phyloP scores from a whole-genome alignment of 2,113 vertebrate species.

The Aldabrachelys gigantea region DNA sequence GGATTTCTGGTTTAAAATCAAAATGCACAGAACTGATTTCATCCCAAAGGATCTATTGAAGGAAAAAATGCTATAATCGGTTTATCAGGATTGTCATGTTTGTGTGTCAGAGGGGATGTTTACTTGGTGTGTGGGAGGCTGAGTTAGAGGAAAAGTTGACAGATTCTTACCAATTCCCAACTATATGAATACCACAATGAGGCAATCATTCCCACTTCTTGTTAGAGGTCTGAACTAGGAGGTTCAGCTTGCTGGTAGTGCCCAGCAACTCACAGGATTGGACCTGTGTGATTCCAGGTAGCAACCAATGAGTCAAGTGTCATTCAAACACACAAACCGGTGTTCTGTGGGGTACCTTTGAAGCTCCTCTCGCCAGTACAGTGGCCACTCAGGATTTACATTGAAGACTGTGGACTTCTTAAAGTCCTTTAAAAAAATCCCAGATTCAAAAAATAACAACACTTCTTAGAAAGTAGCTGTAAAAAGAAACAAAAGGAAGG shows the following conservation, averaged over 20 bases:
- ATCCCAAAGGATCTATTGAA: neutral
- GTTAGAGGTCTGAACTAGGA: neutral
- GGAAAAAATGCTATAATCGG: neutral
- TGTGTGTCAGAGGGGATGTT: neutral
- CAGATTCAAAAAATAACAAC: neutral
- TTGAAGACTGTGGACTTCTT: neutral
- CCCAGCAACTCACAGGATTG: neutral
- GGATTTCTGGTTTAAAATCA: neutral
- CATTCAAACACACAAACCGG: neutral
- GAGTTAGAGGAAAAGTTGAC: neutral
- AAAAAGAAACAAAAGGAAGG: rapidly evolving
- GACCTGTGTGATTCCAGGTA: neutral
- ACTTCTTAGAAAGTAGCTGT: neutral
- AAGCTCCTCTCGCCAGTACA: neutral
- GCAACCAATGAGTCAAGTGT: neutral
- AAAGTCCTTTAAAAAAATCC: neutral
- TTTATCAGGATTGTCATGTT: neutral
- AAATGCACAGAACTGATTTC: neutral
- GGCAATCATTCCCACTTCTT: neutral
- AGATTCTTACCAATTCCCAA: neutral
- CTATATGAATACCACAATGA: neutral
- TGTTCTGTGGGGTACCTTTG: neutral
- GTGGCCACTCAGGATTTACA: neutral
- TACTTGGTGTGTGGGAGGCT: neutral
- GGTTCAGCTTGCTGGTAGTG: neutral